Base-by-base conservation (phyloP, 2,888 invertebrate species). In the Tenthredo distinguenda region DNA sequence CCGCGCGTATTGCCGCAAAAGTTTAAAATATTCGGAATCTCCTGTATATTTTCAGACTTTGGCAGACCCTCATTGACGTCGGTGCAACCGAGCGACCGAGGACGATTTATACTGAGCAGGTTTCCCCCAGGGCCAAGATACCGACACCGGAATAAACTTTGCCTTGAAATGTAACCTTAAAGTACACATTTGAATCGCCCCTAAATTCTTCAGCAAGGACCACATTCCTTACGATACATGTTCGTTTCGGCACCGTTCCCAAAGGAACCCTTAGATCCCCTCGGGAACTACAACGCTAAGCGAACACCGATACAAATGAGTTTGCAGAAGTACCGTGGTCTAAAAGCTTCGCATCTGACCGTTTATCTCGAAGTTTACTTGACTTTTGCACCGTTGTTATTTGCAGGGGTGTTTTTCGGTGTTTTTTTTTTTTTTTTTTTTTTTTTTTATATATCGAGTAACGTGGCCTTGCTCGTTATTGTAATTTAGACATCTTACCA, bases 401-500 rank as follows among this genome's bases (percentile, higher is more conserved):
- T 72, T 34, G 37, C 26, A 26, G 34, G 34, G 34, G 34, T 31
- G 31, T 55, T n/a, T 47, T 12, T 47, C 12, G 12, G 0, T 12
- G 12, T 47, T 12, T 47, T 47, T 47, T 47, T 47, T 47, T 43
- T 43, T n/a, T 55, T 55, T 55, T n/a, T n/a, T 50, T 50, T n/a
- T 18, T 50, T 18, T n/a, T 83, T 83, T 83, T 83, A 37, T 40
- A 81, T 81, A 81, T 62, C 82, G 34, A 21, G 31, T 37, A 58
- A 37, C 83, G 18, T 31, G 43, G 47, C 71, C 68, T 7, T 31
- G 68, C 65, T 83, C 68, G 83, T 83, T 83, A 83, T 83, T 83
- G 68, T 83, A 83, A 47, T 83, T 47, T 58, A 85, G 71, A 50
- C 62, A 82, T 85, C 97, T 97, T 97, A 99, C 99, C 99, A 99